Evolutionary conservation across 2,888 invertebrate genomes (phyloP), one percentile per base, ranked within the genome.

Genomic region (Tipula confusa): DNA sequence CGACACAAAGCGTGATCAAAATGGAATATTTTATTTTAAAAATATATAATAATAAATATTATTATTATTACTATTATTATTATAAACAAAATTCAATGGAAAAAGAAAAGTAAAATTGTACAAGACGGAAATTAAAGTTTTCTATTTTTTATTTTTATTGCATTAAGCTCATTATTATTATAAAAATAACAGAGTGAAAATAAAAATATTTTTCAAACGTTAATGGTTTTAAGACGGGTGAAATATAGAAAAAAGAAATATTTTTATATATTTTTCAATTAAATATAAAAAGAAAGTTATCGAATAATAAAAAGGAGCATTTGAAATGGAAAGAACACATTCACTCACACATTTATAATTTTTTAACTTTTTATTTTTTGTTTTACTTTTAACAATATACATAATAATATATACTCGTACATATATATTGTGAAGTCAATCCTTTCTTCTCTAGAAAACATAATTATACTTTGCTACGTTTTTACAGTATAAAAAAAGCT

Each of bases 71-170:
- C n/a, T n/a, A n/a, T 64, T 64, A 64, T 48, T 48, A 64, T 24
- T n/a, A 64, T 64, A 64, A 64, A 64, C 24, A 64, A 24, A 64
- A 64, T 64, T 64, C 24, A 64, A 64, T 18, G 24, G 24, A 64
- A 64, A 9, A 18, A 64, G 24, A 38, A 38, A 31, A 31, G 13
- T 3, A 38, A 9, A 13, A 38, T n/a, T 1, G 48, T 48, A 64
- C 64, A 24, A 64, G 64, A 64, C 64, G 64, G 64, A 64, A 64
- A 64, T 64, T 64, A 64, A 64, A 64, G 64, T 64, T 64, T 64
- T 64, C 24, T 24, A 24, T 64, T 64, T 24, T 64, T 24, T 9
- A 24, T 24, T 64, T 24, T 64, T 64, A 64, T 64, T 64, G 64
- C 64, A 64, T 64, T 64, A 64, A 64, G 64, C 64, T 64, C 64